Conservation (phyloP, 2,113 vertebrate species). For the Castor canadensis region DNA sequence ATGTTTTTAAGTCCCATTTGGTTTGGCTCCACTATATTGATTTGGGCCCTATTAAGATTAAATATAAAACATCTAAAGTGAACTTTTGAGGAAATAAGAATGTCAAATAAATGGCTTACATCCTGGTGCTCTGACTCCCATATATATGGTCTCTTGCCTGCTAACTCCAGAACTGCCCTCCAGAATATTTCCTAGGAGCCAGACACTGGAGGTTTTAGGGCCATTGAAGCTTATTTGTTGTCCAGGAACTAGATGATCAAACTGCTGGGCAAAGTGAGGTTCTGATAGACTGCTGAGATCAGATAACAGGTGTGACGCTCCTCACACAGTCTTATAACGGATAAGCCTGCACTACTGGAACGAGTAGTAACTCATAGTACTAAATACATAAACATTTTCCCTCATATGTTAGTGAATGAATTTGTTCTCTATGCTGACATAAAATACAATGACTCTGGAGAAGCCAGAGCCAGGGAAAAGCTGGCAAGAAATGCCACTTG, state of each 20-base stretch:
- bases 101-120: fast-evolving
- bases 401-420: background rate
- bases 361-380: background rate
- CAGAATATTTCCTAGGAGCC: background rate
- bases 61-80: background rate
- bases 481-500: background rate
- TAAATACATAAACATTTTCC: background rate
- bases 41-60: background rate
- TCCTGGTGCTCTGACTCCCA: background rate
- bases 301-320: background rate
- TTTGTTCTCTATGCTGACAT: background rate
- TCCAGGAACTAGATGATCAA: background rate
- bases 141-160: background rate
- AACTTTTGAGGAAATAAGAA: background rate
- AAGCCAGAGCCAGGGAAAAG: background rate
- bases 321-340: background rate
- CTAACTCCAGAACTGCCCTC: background rate
- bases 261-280: background rate
- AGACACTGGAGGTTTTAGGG: background rate
- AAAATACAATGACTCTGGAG: background rate
- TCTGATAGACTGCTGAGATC: background rate
- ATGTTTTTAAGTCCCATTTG: background rate
- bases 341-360: background rate
- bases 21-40: background rate
- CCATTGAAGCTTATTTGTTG: background rate